Evolutionary conservation across 2,797 vertebrate genomes (phyloP), one percentile per base, ranked within the genome.

Genomic region (Macropodus opercularis): DNA sequence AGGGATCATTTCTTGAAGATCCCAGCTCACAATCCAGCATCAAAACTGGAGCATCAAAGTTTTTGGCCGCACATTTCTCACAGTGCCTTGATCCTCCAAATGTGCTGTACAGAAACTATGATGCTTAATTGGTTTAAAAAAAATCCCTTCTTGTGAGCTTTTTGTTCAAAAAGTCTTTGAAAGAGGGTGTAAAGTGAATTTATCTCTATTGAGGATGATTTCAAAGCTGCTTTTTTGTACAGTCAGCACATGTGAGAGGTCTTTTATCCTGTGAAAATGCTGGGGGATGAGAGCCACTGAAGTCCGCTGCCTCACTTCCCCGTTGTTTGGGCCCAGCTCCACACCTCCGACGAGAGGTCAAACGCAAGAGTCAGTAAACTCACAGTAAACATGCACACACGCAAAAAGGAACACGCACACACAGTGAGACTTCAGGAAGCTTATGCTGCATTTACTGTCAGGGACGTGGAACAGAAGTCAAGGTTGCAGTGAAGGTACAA

Each of bases 191-290:
- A 49, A 72, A 79, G 69, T 69, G 59, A 77, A 77, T 86, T 82
- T 68, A 55, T 65, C 56, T 79, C 71, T 50, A 77, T 73, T 83
- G 84, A 86, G 65, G 67, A 72, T 80, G 81, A 85, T 87, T 87
- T 87, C 86, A 88, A 87, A 88, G 85, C 76, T 57, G 49, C 42
- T 77, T 80, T 84, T 79, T 63, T 62, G 67, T 67, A 55, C 21
- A 65, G 85, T 86, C 86, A 90, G 82, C 85, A 78, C 81, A 81
- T 73, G 60, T 71, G 64, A 83, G 65, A 60, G 63, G 71, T 62
- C 75, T 86, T 88, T 88, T 79, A 90, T 90, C 78, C 75, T 50
- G 69, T 14, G 24, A 38, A 77, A 62, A 63, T 55, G 68, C 76
- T 74, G 17, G 58, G 75, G 72, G 65, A 57, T 73, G 53, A 81